Evolutionary conservation across 2,888 invertebrate species (phyloP), one percentile per base, ranked within the genome.

Genomic region (Drosophila helvetica): DNA sequence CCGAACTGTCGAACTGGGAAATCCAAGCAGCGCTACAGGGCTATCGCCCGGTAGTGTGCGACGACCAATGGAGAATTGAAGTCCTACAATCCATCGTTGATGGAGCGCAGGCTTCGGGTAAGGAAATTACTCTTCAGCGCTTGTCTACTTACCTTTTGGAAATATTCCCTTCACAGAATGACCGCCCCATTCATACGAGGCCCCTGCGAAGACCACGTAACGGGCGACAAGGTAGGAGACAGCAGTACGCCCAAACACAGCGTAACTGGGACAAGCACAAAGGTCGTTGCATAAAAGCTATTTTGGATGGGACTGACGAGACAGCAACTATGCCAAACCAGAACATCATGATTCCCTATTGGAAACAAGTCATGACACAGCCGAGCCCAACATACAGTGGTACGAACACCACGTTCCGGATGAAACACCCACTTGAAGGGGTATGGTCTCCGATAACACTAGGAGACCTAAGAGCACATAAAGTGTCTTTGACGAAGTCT

Each of bases 281-380:
- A 48, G 60, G 53, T 30, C 27, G 66, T 33, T 68, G 63, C 53
- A 63, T 68, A 43, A 68, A 63, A 46, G 56, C 52, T 30, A 42
- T 67, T 45, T 42, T 53, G n/a, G 47, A 48, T 18, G 66, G 45
- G 47, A 8, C 51, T 45, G 61, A 66, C 18, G 66, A 56, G 46
- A 55, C 61, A 46, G 52, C 46, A 43, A 30, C 30, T 30, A n/a
- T 66, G 54, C 60, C 60, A 46, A 51, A 9, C 38, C 33, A 27
- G 12, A 22, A 38, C 9, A 19, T 30, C 12, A 64, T 65, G 64
- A 53, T 48, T 12, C 48, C 54, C 15, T 67, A 56, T 9, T 67
- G 66, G 61, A 67, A 18, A 15, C 17, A 47, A 30, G 30, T 57
- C 5, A 68, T 53, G 67, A 18, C 53, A 25, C 33, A 45, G 38